Conservation (phyloP, 2,797 vertebrate species). For the Acanthis flammea region DNA sequence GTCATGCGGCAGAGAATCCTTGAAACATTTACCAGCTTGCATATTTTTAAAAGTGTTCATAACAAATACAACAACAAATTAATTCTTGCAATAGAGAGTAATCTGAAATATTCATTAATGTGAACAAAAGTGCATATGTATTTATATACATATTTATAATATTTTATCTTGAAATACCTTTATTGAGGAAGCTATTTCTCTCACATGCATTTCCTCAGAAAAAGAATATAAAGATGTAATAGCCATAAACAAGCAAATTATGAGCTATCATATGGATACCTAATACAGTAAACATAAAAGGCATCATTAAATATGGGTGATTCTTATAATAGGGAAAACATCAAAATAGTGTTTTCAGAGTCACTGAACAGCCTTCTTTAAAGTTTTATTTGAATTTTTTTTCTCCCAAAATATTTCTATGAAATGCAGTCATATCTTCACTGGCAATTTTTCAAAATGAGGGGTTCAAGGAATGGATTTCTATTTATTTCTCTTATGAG, state of each 20-base stretch:
- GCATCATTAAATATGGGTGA: accelerated
- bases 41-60: background rate
- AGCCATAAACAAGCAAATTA: background rate
- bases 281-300: background rate
- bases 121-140: background rate
- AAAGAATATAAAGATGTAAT: background rate
- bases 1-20: background rate
- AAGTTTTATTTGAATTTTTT: background rate
- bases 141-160: background rate
- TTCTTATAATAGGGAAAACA: background rate
- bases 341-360: accelerated
- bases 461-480: background rate
- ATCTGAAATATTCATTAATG: background rate
- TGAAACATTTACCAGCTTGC: background rate
- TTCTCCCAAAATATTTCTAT: background rate
- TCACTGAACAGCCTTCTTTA: background rate
- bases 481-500: background rate
- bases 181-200: background rate
- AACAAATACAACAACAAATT: background rate
- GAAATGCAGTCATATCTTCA: background rate
- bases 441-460: background rate
- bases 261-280: background rate
- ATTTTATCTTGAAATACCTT: background rate
- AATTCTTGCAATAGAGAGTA: background rate
- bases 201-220: background rate